Evolutionary conservation across 2,113 vertebrate species (phyloP).

Genomic region (Chelonoidis abingdonii): DNA sequence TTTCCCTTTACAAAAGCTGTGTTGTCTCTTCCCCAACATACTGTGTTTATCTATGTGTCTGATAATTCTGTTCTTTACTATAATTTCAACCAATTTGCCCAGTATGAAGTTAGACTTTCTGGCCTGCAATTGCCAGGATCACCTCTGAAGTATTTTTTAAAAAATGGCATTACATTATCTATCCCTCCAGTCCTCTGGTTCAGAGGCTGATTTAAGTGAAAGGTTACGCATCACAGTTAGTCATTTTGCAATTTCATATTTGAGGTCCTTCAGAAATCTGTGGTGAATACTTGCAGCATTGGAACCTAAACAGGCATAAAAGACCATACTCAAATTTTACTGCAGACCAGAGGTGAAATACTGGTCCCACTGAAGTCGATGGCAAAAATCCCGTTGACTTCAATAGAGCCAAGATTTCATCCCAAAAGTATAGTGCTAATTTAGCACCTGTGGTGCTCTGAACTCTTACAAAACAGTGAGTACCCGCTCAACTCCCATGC

Average conservation of each 20-base stretch:
- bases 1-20: background rate
- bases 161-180: background rate
- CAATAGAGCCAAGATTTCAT: background rate
- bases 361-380: background rate
- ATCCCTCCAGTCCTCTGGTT: background rate
- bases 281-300: background rate
- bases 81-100: background rate
- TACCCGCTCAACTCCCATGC: background rate
- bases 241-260: background rate
- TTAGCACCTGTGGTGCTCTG: background rate
- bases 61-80: background rate
- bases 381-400: background rate
- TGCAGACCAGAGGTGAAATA: background rate
- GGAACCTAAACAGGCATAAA: background rate
- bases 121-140: background rate
- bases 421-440: background rate
- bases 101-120: background rate
- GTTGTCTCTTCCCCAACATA: background rate
- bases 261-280: background rate
- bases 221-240: background rate
- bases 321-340: conserved; percentile 27
- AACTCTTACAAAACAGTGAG: background rate
- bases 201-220: background rate
- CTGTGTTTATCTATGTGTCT: background rate
- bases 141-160: background rate